These are phyloP conservation scores for Sakesphorus luctuosus DNA, from an alignment of 2,113 vertebrate species.

Conservation along the genomic window DNA sequence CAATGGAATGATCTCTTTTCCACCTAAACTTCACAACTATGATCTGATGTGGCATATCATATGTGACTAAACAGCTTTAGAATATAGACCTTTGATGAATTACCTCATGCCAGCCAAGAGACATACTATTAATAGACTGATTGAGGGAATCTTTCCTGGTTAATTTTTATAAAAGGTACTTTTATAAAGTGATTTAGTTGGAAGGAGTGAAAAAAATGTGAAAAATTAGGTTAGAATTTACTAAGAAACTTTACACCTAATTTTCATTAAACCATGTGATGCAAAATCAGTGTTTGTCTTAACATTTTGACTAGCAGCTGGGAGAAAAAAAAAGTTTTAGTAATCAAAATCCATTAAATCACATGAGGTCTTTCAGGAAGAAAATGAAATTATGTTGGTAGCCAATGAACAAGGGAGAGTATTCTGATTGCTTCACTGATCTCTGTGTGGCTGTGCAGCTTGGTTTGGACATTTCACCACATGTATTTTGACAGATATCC, in stretches of 20 bases:
- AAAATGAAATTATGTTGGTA: neutral
- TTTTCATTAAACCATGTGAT: neutral
- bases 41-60: neutral
- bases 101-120: neutral
- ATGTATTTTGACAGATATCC: accelerated
- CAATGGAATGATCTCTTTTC: neutral
- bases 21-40: neutral
- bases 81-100: neutral
- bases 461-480: neutral
- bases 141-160: neutral
- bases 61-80: neutral
- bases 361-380: neutral
- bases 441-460: neutral
- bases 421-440: neutral
- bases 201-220: neutral
- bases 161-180: neutral
- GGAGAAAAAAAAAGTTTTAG: neutral
- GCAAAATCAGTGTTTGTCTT: neutral
- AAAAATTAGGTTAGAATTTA: neutral
- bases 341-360: neutral
- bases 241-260: neutral
- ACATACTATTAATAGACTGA: neutral
- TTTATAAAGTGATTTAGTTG: neutral
- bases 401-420: neutral
- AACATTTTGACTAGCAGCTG: neutral